Percentiles rank a stretch among this genome's conserved stretches.
phyloP scores from a whole-genome alignment of 2,797 vertebrate genomes.

The Spinus olivaceus region DNA sequence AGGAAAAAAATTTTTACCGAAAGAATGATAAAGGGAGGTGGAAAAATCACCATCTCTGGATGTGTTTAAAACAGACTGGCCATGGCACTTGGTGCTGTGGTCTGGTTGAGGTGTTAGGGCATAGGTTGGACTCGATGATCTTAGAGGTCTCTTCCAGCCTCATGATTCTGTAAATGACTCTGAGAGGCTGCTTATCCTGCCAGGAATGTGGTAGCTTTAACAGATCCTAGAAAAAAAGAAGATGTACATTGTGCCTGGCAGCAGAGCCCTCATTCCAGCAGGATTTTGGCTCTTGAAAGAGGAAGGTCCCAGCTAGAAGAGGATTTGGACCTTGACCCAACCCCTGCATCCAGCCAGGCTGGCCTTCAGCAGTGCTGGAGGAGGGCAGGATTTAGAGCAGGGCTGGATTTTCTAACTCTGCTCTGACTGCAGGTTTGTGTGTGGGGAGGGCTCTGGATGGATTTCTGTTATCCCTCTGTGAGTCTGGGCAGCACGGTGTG shows the following conservation, averaged over 20 bases:
- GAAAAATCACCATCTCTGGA: too few relatives aligned
- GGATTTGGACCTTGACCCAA: neutral
- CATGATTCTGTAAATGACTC: too few relatives aligned
- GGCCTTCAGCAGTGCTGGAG: neutral
- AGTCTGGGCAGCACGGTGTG: rapidly evolving
- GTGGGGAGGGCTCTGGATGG: neutral
- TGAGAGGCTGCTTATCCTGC: neutral
- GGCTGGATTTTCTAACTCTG: neutral
- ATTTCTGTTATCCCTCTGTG: neutral
- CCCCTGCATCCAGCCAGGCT: neutral
- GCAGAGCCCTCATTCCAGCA: neutral
- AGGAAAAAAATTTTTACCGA: too few relatives aligned
- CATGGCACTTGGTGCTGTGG: too few relatives aligned
- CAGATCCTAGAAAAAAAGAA: neutral
- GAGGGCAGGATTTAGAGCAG: neutral
- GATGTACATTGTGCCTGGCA: neutral
- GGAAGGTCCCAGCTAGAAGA: neutral
- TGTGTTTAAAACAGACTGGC: too few relatives aligned
- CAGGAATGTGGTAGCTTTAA: neutral
- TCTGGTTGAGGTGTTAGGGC: too few relatives aligned
- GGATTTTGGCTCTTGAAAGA: neutral
- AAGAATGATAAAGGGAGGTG: too few relatives aligned
- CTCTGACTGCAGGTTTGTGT: neutral
- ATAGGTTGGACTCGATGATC: too few relatives aligned
- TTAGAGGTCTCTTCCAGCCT: too few relatives aligned